Conservation (phyloP, 2,113 vertebrate genomes). For the Eclectus roratus region DNA sequence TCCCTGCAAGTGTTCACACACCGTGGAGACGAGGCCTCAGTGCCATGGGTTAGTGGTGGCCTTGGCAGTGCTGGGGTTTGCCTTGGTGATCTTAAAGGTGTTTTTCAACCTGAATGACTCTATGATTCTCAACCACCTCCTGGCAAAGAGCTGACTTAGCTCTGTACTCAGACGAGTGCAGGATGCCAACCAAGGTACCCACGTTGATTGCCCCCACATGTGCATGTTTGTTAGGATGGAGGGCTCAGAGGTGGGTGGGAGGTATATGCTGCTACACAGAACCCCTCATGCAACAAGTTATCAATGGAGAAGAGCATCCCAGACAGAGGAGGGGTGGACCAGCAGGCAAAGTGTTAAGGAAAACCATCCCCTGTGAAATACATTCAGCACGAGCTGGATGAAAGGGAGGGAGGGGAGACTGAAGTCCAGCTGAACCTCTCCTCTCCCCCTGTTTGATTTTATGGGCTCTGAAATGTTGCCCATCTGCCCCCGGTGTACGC, state of each 20-base stretch:
- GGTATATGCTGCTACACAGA: accelerated
- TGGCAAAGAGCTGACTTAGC: not conserved
- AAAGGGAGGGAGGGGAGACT: not conserved
- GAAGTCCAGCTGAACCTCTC: not conserved
- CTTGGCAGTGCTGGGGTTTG: not conserved
- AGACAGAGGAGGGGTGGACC: not conserved
- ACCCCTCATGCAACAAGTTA: not conserved
- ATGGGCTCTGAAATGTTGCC: slow-evolving; percentile 69
- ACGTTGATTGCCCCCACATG: accelerated
- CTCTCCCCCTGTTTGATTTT: slow-evolving; percentile 16
- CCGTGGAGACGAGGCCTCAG: no score
- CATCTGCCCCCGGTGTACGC: slow-evolving; percentile 43
- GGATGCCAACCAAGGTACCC: not conserved
- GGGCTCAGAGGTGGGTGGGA: not conserved
- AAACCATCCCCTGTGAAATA: not conserved
- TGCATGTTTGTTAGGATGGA: not conserved
- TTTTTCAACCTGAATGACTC: not conserved
- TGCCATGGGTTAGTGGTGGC: no score
- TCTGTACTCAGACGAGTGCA: not conserved
- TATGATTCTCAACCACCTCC: not conserved
- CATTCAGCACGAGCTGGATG: not conserved
- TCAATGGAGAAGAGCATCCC: not conserved
- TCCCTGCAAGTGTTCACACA: not conserved
- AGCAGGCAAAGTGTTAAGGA: not conserved
- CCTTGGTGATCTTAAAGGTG: accelerated